Evolutionary conservation across 1,140 invertebrate genomes (phyloP).

Genomic region (Pissodes strobi): DNA sequence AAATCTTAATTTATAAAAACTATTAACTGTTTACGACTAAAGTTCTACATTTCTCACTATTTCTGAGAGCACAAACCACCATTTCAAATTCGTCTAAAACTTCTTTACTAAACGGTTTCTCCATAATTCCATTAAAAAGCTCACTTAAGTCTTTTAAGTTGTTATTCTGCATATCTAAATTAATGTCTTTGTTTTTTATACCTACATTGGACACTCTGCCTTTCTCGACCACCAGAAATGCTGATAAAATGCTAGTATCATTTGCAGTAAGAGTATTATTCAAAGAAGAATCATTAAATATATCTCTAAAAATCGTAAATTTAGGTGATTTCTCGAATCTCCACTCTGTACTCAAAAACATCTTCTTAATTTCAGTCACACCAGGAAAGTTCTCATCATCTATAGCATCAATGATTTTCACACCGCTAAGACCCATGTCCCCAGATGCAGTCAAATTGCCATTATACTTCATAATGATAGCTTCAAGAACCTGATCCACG

Average conservation of each 20-base stretch:
- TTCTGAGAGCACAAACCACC: constrained; percentile 13
- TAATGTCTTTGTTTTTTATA: not conserved
- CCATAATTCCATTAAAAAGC: constrained; percentile 3
- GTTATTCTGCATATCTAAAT: not conserved
- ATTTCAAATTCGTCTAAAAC: constrained; percentile 28
- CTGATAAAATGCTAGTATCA: no score
- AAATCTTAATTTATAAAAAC: no score
- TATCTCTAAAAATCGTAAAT: constrained; percentile 59
- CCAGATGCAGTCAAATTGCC: constrained; percentile 59
- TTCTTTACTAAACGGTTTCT: constrained; percentile 15
- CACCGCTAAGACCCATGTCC: constrained; percentile 59
- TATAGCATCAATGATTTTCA: constrained; percentile 78
- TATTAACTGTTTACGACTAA: no score
- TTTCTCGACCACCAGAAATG: constrained; percentile 13
- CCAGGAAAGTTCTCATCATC: constrained; percentile 70
- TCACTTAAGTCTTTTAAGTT: constrained; percentile 4
- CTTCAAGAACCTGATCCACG: constrained; percentile 69
- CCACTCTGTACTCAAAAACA: constrained; percentile 84
- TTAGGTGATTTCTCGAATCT: constrained; percentile 82
- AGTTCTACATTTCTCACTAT: constrained; percentile 9
- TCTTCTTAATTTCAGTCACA: constrained; percentile 65
- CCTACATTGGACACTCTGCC: constrained; percentile 14
- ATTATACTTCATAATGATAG: constrained; percentile 78
- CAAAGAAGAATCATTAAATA: not conserved
- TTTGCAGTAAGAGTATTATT: no score